These are phyloP conservation scores for Mythimna albipuncta DNA, from an alignment of 2,888 invertebrate genomes.

Conservation along the genomic window DNA sequence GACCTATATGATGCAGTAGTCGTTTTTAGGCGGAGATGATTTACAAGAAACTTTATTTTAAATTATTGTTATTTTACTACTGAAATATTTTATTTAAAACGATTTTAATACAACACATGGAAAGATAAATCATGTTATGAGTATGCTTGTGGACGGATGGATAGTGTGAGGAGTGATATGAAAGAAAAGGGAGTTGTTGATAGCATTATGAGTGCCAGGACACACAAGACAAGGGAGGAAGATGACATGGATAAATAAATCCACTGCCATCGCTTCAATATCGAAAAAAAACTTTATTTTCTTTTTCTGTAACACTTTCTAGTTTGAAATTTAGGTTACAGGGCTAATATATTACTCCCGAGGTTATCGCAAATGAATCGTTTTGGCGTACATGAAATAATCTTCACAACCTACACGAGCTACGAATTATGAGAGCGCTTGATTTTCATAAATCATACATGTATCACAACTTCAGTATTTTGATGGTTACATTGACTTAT, in stretches of 20 bases:
- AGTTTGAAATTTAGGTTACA: conserved; percentile 27
- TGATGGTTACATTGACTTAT: no score
- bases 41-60: not conserved
- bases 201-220: no score
- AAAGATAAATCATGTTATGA: no score
- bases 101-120: not conserved
- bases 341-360: conserved; percentile 32
- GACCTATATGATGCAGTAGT: not conserved
- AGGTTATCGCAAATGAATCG: conserved; percentile 41
- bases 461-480: conserved; percentile 47
- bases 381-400: conserved; percentile 47
- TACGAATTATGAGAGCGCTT: conserved; percentile 32
- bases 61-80: not conserved
- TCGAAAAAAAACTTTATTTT: conserved; percentile 1
- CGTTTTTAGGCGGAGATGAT: not conserved
- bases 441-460: conserved; percentile 43
- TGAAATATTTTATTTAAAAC: not conserved
- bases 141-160: no score
- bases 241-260: conserved; percentile 16
- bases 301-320: conserved; percentile 12
- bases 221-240: no score
- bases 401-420: conserved; percentile 27
- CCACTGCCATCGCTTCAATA: conserved; percentile 20
- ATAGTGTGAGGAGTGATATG: no score
- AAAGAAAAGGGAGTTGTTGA: no score